Conservation (phyloP, 1,140 invertebrate genomes). For the Dendrolimus kikuchii region DNA sequence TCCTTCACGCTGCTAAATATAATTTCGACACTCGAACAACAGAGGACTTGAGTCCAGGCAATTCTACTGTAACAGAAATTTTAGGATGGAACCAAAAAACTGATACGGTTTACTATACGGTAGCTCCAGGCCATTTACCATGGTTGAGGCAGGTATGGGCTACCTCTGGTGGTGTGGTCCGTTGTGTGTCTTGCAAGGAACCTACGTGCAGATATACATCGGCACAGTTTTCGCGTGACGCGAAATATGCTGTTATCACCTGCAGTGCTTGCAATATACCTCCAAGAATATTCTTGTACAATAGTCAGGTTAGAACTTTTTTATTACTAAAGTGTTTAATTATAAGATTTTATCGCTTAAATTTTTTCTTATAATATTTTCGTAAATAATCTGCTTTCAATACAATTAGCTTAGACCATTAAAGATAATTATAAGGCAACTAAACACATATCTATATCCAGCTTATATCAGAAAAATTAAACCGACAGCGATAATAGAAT, state of each 20-base stretch:
- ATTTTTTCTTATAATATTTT: no score
- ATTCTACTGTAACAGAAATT: constrained; percentile 62
- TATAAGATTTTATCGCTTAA: no score
- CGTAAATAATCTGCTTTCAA: no score
- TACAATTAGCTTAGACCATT: no score
- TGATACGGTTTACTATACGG: constrained; percentile 69
- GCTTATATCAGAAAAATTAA: no score
- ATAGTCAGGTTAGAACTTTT: constrained; percentile 30
- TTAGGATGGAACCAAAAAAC: constrained; percentile 65
- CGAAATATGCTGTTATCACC: constrained; percentile 40
- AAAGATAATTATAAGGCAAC: no score
- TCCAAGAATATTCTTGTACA: constrained; percentile 45
- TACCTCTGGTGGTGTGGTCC: constrained; percentile 36
- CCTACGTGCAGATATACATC: constrained; percentile 40
- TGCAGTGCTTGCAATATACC: constrained; percentile 45
- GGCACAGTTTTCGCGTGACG: constrained; percentile 38
- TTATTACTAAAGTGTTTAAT: no score
- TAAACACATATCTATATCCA: no score
- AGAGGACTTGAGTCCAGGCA: constrained; percentile 77
- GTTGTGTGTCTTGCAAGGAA: constrained; percentile 66
- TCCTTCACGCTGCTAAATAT: constrained; percentile 55
- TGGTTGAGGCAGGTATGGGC: constrained; percentile 72
- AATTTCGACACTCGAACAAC: constrained; percentile 41
- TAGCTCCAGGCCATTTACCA: constrained; percentile 57
- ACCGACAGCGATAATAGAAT: no score